Base-by-base conservation (phyloP, 53 echinoderm and acorn worm species). In the Henricia sp. region DNA sequence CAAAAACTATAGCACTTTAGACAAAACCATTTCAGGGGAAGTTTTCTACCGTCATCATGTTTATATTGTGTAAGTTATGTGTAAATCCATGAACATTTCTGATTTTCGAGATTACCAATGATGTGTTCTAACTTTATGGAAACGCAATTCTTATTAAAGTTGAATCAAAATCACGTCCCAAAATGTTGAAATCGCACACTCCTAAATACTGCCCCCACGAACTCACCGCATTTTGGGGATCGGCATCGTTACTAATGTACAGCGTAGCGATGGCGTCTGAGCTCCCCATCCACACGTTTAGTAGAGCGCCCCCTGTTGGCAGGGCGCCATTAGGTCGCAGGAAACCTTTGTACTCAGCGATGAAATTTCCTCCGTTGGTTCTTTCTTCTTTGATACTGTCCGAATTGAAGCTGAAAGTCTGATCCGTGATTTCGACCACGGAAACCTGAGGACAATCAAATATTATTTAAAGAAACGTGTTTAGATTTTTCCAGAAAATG, bases 291-390 rank as follows among this genome's bases (percentile, higher is more conserved):
- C 88, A 90, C 12, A 91, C 85, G 6, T 24, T 37, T 1, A 90
- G 66, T 1, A 0, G 56, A 3, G 4, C 50, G 21, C 34, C 54
- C 4, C 35, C 48, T 16, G 83, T 70, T 0, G 90, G 85, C 46
- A 46, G n/a, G 5, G 86, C 91, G 6, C 62, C 88, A 16, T 52
- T 35, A 0, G 93, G 93, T 28, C 71, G 64, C 30, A 93, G 30
- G 64, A 88, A 93, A 6, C 93, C 93, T 68, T 68, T 84, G 78
- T 78, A 90, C 66, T 58, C 91, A 0, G 85, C 93, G 1, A 68
- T 86, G 76, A 82, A 89, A 16, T 41, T 19, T 19, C 91, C 91
- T 3, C 29, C 68, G 11, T 39, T 44, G 0, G 27, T 13, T 37
- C 46, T 71, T 56, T 89, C 92, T 12, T 62, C 62, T 39, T 35